Evolutionary conservation across 2,888 invertebrate species (phyloP).

Genomic region (Epistrophella euchroma): DNA sequence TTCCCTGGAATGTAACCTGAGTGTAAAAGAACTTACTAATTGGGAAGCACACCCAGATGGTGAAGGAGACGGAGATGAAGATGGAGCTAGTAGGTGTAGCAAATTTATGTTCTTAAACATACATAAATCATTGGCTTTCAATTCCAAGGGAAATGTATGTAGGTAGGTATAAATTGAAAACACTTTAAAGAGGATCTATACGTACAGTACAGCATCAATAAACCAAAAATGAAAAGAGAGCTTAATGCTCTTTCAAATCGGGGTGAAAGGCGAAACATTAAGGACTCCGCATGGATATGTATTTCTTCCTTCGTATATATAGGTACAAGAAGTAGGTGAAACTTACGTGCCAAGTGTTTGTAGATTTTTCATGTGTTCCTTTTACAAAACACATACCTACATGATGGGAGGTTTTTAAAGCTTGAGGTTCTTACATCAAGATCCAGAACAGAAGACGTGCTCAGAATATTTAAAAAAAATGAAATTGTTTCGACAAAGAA

Average conservation of each 20-base stretch:
- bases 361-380: conserved; percentile 29
- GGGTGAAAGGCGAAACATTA: conserved; percentile 10
- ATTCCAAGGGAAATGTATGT: conserved; percentile 47
- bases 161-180: conserved; percentile 56
- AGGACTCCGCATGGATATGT: not conserved
- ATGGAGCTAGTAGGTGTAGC: conserved; percentile 1
- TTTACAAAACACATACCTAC: conserved; percentile 14
- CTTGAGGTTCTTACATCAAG: conserved; percentile 16
- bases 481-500: conserved; percentile 37
- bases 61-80: not conserved
- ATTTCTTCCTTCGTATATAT: not conserved
- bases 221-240: conserved; percentile 51
- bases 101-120: conserved; percentile 59
- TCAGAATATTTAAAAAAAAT: conserved; percentile 36
- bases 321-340: conserved; percentile 34
- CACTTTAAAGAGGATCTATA: conserved; percentile 54
- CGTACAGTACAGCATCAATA: conserved; percentile 37
- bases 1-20: conserved; percentile 52
- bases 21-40: conserved; percentile 36
- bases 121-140: conserved; percentile 69
- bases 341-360: conserved; percentile 43
- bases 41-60: conserved; percentile 24
- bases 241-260: conserved; percentile 25
- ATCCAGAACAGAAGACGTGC: conserved; percentile 20
- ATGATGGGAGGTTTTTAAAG: not conserved